A percentile compares a stretch with the other conserved stretches of the same genome.
Evolutionary conservation across 2,113 vertebrate genomes (phyloP).

Genomic region (Amblyornis subalaris): DNA sequence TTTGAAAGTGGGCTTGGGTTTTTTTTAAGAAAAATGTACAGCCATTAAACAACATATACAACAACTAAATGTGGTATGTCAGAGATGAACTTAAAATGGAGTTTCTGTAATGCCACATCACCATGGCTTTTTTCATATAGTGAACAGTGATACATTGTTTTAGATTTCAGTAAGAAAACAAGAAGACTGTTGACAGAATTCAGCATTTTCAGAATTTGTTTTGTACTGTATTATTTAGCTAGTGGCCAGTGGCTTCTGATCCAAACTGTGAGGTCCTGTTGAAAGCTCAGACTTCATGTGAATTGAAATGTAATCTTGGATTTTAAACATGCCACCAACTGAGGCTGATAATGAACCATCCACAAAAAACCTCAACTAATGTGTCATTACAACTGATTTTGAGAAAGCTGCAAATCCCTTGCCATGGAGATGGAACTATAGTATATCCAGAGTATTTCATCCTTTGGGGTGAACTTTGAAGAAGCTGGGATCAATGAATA

Average conservation of each 20-base stretch:
- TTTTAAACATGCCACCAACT: background rate
- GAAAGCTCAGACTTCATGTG: background rate
- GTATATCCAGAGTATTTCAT: background rate
- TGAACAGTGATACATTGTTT: background rate
- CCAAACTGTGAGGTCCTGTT: background rate
- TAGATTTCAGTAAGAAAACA: conserved; percentile 4
- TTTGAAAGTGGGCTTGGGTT: background rate
- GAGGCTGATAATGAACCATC: background rate
- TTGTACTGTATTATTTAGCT: background rate
- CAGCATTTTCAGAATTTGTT: conserved; percentile 16
- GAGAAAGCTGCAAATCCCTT: background rate
- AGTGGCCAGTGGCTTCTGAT: background rate
- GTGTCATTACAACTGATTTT: background rate
- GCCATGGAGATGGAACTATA: background rate
- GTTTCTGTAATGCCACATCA: conserved; percentile 4
- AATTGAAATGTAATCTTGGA: background rate
- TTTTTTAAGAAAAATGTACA: background rate
- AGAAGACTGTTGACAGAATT: conserved; percentile 5
- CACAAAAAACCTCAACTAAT: background rate
- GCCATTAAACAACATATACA: background rate
- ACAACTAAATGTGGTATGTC: background rate
- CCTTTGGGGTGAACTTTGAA: background rate
- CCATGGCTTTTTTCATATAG: background rate
- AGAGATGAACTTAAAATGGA: conserved; percentile 29
- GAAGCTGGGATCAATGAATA: background rate